Evolutionary conservation across 2,888 invertebrate species (phyloP).

Genomic region (Platynereis dumerilii): DNA sequence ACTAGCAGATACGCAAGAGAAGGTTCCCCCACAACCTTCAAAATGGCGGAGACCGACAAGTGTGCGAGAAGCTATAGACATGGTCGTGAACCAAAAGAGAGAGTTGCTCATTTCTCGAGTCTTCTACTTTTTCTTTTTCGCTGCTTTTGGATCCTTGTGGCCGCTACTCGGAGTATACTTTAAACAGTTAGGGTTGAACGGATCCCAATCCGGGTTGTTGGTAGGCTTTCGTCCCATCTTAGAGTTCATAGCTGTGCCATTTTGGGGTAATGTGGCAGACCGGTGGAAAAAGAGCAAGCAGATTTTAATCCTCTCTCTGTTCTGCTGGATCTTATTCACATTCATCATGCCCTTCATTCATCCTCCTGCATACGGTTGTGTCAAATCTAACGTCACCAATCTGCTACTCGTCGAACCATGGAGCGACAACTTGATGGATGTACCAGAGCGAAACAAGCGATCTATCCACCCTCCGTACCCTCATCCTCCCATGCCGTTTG

Average conservation of each 20-base stretch:
- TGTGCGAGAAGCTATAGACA: neutral
- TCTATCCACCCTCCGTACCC: neutral
- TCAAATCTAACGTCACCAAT: constrained; percentile 72
- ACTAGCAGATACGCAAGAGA: too few species aligned
- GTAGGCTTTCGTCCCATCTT: constrained; percentile 96
- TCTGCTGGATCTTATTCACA: constrained; percentile 97
- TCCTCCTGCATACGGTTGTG: constrained; percentile 90
- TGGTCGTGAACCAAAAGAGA: constrained; percentile 4
- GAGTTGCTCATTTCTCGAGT: constrained; percentile 87
- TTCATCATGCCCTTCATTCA: constrained; percentile 94
- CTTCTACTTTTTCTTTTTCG: constrained; percentile 99
- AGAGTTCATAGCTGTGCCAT: constrained; percentile 95
- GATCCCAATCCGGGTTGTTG: constrained; percentile 83
- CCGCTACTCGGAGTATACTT: constrained; percentile 99
- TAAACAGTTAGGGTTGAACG: constrained; percentile 99
- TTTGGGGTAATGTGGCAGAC: constrained; percentile 97
- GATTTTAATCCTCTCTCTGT: constrained; percentile 85
- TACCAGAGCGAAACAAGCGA: constrained; percentile 3
- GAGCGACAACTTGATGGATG: constrained; percentile 20
- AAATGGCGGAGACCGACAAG: too few species aligned
- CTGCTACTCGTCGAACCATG: constrained; percentile 56
- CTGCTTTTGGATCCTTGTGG: constrained; percentile 97
- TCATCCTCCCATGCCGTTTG: neutral
- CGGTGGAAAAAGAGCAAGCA: constrained; percentile 70
- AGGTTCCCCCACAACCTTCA: too few species aligned